These are phyloP conservation scores for Rallus limicola DNA, from an alignment of 2,113 vertebrate species.

Conservation along the genomic window DNA sequence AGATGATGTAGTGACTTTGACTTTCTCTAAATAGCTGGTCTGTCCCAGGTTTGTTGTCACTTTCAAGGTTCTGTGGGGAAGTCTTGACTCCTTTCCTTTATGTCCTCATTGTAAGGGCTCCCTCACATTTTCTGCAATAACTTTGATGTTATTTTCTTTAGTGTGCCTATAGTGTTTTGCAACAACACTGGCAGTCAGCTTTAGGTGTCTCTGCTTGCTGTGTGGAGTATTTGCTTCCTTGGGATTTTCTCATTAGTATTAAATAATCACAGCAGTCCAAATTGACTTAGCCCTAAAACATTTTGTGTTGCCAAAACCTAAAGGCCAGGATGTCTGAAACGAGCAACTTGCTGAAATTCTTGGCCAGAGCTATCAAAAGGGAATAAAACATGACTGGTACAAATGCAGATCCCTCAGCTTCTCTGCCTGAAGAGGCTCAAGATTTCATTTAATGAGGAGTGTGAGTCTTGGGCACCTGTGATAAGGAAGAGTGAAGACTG, in stretches of 20 bases:
- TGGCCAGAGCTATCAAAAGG: neutral
- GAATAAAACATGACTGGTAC: neutral
- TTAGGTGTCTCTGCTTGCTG: neutral
- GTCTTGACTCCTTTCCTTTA: neutral
- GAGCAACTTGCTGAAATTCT: neutral
- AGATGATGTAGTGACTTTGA: neutral
- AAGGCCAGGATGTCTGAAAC: neutral
- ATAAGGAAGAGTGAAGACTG: neutral
- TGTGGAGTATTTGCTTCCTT: neutral
- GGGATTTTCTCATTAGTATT: neutral
- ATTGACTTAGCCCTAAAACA: neutral
- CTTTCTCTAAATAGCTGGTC: neutral
- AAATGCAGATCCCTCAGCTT: neutral
- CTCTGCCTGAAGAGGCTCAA: neutral
- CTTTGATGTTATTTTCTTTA: neutral
- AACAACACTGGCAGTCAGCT: neutral
- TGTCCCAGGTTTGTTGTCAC: neutral
- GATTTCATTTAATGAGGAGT: neutral
- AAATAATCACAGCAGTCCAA: neutral
- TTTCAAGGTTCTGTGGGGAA: neutral
- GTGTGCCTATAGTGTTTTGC: neutral
- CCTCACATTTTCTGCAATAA: neutral
- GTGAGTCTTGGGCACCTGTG: accelerated
- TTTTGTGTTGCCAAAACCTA: neutral
- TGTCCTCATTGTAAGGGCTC: neutral